phyloP scores from a whole-genome alignment of 1,140 invertebrate genomes.

The Medauroidea extradentata region DNA sequence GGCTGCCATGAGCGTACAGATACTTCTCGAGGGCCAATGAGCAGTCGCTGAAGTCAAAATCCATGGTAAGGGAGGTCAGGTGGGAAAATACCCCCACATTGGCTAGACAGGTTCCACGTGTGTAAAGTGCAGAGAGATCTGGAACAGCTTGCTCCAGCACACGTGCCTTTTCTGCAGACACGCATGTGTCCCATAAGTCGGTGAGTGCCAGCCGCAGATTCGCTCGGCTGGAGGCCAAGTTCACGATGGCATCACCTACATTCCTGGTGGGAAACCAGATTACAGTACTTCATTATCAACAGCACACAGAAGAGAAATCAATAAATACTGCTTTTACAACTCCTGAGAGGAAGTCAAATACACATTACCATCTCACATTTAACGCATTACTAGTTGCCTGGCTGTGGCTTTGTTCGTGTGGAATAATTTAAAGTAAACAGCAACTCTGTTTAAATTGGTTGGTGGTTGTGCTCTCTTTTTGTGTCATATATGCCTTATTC shows the following conservation, averaged over 20 bases:
- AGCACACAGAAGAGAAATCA: too few species aligned
- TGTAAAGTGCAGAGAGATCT: conserved; percentile 23
- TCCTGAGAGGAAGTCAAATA: too few species aligned
- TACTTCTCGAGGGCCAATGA: conserved; percentile 2
- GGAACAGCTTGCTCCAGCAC: conserved; percentile 16
- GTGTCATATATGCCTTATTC: too few species aligned
- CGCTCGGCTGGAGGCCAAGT: conserved; percentile 5
- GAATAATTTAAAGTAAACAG: too few species aligned
- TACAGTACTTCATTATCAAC: too few species aligned
- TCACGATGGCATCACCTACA: conserved; percentile 29
- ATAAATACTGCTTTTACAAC: too few species aligned
- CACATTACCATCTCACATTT: too few species aligned
- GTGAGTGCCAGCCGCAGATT: conserved; percentile 19
- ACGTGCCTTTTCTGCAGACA: conserved; percentile 21
- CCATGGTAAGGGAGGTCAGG: background rate
- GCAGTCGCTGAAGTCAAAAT: conserved; percentile 9
- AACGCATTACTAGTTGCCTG: too few species aligned
- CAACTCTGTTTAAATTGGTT: too few species aligned
- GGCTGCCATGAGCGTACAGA: background rate
- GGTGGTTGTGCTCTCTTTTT: too few species aligned
- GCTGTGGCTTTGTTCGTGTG: too few species aligned
- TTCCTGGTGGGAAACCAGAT: too few species aligned
- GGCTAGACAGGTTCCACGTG: conserved; percentile 18
- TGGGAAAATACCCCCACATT: background rate
- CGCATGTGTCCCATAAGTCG: conserved; percentile 28